Base-by-base conservation (phyloP, 2,797 vertebrate species). In the Sebastes itinus region DNA sequence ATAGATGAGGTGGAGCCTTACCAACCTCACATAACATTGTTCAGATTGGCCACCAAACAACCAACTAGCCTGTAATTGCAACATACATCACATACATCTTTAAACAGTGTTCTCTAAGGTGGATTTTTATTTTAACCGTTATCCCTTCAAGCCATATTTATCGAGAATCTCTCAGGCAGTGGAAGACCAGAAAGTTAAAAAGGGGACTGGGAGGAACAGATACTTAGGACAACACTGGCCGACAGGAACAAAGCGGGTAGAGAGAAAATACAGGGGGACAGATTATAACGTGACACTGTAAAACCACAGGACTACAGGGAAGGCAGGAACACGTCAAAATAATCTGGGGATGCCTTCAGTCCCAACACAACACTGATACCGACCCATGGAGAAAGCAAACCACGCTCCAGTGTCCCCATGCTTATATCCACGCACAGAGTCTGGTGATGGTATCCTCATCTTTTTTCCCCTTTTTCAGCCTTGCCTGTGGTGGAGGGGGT, bases 401-500 rank as follows among this genome's bases (percentile, higher is more conserved):
- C 86, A 77, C 87, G 82, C 88, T 88, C 85, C 89, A 78, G 89
- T 79, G 90, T 93, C 92, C 87, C 91, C 93, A 94, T 92, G 92
- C 84, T 93, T 87, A 94, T 80, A 91, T 94, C 91, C 95, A 91
- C 73, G 82, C 84, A 93, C 89, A 90, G 84, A 91, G 87, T 84
- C 89, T 89, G 92, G 75, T 86, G 94, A 92, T 78, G 94, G 90
- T 78, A 87, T 94, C 94, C 91, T 94, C 94, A 90, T 95, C 93
- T 87, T 88, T 78, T 77, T 82, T 72, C 88, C 73, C 83, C 91
- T 89, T 93, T 94, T 92, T 93, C 93, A 94, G 94, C 89, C 84
- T 92, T 91, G 93, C 94, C 95, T 95, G 95, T 94, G 93, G 94
- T 95, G 93, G 91, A 94, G 93, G 95, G 94, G 94, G 87, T 91